A percentile compares a stretch with the other conserved stretches of the same genome.
These are phyloP conservation scores for Rallus crepitans DNA, from an alignment of 2,797 vertebrate genomes.

Conservation along the genomic window DNA sequence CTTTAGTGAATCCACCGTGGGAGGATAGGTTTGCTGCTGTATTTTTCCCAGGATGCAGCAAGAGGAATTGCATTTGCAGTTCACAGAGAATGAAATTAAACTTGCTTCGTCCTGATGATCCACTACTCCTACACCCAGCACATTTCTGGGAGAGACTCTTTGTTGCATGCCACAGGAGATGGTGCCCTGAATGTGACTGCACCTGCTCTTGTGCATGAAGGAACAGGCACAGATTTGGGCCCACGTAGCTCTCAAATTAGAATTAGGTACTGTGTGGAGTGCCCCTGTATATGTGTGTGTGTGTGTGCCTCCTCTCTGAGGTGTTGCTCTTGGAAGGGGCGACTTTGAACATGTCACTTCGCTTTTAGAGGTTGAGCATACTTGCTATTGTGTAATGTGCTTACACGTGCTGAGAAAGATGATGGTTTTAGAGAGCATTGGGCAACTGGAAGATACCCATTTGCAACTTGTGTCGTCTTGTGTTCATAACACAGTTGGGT, in stretches of 20 bases:
- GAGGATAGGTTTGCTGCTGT: slow-evolving; percentile 57
- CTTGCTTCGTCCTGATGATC: slow-evolving; percentile 41
- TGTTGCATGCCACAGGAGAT: background rate
- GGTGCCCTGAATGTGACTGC: background rate
- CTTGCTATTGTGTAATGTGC: background rate
- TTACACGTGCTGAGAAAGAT: background rate
- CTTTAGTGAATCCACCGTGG: slow-evolving; percentile 34
- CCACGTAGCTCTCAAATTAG: background rate
- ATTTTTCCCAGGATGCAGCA: slow-evolving; percentile 43
- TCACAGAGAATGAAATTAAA: slow-evolving; percentile 55
- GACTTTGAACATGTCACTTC: background rate
- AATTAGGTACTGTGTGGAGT: background rate
- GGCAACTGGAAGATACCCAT: background rate
- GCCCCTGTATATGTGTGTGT: background rate
- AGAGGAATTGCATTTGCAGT: slow-evolving; percentile 53
- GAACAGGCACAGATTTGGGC: background rate
- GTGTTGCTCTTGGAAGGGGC: fast-evolving
- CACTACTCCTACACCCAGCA: slow-evolving; percentile 5
- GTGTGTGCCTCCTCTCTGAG: background rate
- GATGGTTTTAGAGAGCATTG: background rate
- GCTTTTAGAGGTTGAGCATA: background rate
- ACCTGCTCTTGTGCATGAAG: background rate
- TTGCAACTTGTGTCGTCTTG: background rate
- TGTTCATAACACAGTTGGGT: background rate
- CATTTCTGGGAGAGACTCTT: slow-evolving; percentile 6